These are phyloP conservation scores for Andrena dorsata DNA, from an alignment of 2,888 invertebrate species.

Conservation along the genomic window DNA sequence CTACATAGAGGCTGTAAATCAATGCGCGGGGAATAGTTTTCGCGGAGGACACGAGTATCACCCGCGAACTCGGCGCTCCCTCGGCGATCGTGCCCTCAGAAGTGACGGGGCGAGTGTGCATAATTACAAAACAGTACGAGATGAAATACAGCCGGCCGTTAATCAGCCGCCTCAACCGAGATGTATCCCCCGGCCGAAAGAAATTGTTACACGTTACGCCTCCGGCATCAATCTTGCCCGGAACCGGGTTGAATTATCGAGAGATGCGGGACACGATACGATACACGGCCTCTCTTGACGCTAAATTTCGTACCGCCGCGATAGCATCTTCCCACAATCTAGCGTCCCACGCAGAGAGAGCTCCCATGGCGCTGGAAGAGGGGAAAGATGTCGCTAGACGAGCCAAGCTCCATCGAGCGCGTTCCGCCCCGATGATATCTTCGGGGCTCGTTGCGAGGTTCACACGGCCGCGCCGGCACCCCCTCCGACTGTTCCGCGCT, in stretches of 20 bases:
- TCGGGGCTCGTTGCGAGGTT: constrained; percentile 67
- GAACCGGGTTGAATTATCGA: constrained; percentile 61
- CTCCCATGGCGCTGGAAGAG: constrained; percentile 49
- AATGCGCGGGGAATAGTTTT: neutral
- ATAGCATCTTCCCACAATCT: constrained; percentile 69
- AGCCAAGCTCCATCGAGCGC: constrained; percentile 41
- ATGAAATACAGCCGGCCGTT: constrained; percentile 46
- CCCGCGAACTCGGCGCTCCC: neutral
- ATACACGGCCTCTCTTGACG: constrained; percentile 38
- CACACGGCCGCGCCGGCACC: constrained; percentile 61
- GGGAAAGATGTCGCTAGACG: constrained; percentile 57
- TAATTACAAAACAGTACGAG: constrained; percentile 32
- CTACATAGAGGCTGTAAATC: constrained; percentile 15
- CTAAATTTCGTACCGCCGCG: constrained; percentile 60
- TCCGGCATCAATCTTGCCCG: constrained; percentile 39
- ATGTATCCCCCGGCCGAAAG: neutral
- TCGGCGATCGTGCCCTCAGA: neutral
- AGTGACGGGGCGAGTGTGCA: neutral
- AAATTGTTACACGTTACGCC: constrained; percentile 28
- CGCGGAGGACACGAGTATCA: neutral
- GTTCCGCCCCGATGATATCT: constrained; percentile 65
- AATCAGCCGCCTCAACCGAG: constrained; percentile 38
- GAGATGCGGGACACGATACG: constrained; percentile 53
- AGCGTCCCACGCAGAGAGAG: constrained; percentile 64
- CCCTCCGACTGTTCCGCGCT: constrained; percentile 46